Percentiles rank a stretch among this genome's conserved stretches.
Evolutionary conservation across 2,113 vertebrate species (phyloP).

Genomic region (Abramis brama): DNA sequence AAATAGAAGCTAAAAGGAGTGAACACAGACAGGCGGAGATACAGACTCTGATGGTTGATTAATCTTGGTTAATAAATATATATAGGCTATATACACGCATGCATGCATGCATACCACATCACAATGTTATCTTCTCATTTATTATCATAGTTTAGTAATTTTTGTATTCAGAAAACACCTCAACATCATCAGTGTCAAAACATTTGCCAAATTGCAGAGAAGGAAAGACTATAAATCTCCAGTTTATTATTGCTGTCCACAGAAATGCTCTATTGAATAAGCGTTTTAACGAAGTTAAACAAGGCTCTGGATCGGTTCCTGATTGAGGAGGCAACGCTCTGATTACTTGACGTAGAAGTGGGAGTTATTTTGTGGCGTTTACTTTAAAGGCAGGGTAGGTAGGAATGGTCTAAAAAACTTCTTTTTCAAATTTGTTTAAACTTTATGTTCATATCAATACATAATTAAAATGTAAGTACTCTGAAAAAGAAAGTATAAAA

Average conservation of each 20-base stretch:
- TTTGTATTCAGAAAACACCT: not conserved
- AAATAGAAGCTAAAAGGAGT: not conserved
- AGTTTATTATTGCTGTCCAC: not conserved
- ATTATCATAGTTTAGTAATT: not conserved
- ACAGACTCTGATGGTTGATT: no score
- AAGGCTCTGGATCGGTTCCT: not conserved
- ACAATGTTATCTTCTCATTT: not conserved
- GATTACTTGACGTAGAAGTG: not conserved
- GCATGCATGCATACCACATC: not conserved
- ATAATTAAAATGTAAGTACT: no score
- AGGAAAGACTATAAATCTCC: not conserved
- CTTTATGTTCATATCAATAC: no score
- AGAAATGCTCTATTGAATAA: not conserved
- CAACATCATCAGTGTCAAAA: not conserved
- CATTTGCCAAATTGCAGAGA: not conserved
- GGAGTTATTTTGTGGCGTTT: not conserved
- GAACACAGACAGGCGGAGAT: no score
- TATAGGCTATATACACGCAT: no score
- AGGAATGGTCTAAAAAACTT: no score
- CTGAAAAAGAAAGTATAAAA: no score
- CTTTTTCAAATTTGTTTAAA: no score
- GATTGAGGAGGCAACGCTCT: not conserved
- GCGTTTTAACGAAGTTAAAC: not conserved
- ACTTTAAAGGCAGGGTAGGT: no score
- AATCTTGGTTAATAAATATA: no score